Evolutionary conservation across 2,797 vertebrate genomes (phyloP), one percentile per base, ranked within the genome.

Genomic region (Diplodus sargus): DNA sequence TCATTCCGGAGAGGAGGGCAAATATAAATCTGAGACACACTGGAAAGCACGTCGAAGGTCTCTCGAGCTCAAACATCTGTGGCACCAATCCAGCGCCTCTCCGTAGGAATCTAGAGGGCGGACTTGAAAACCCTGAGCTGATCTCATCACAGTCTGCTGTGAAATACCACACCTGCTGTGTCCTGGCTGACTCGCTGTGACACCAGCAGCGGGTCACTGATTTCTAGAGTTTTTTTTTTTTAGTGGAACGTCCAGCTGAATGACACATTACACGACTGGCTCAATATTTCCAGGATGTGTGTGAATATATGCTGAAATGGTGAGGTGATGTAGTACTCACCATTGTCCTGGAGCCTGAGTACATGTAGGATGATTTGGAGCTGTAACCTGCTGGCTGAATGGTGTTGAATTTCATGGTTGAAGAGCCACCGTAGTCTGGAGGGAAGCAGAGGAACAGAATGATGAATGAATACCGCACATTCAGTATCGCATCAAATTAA

Each of bases 311-410:
- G 47, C 23, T 56, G 43, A 75, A 58, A 70, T 22, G 18, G 47
- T 64, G 45, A 74, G 48, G 72, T 56, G 72, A 68, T 45, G 47
- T 9, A 25, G 56, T 47, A 87, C 94, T 94, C 84, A 96, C 96
- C 83, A 91, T 70, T 39, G 92, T 94, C 88, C 51, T 94, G 78
- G 89, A 59, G 18, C 85, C 68, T 2, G 81, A 39, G 76, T 92
- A 91, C 76, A 94, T 80, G 16, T 76, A 94, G 48, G 94, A 93
- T 2, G 95, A 96, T 74, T 91, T 95, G 25, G 95, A 93, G 88
- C 87, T 95, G 90, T 89, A 96, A 68, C 15, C 79, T 18, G 94
- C 78, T 18, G 94, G 93, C 67, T 42, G 92, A 63, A 70, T 87
- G 60, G 90, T 94, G 23, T 92, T 85, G 82, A 94, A 95, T 77